Percentiles rank a stretch among this genome's conserved stretches.
Evolutionary conservation across 2,888 invertebrate species (phyloP).

Genomic region (Pomacea canaliculata): DNA sequence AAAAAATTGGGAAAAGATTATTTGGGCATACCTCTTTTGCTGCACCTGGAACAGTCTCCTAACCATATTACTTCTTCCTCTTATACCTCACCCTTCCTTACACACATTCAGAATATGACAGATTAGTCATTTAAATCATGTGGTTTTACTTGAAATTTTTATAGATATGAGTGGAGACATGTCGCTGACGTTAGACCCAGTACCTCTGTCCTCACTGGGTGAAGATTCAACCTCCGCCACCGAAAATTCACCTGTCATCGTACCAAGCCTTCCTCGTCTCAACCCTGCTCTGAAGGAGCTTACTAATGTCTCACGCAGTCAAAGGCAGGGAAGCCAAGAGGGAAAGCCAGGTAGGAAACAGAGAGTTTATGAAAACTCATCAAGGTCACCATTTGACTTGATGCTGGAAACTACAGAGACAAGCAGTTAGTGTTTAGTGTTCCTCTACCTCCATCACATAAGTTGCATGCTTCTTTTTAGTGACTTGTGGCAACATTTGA

Average conservation of each 20-base stretch:
- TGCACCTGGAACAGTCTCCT: no score
- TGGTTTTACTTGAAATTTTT: not conserved
- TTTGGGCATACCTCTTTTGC: no score
- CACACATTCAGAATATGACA: no score
- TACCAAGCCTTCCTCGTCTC: constrained; percentile 43
- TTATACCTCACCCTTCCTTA: no score
- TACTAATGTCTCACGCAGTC: constrained; percentile 44
- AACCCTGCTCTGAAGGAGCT: constrained; percentile 53
- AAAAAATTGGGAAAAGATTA: no score
- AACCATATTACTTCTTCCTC: no score
- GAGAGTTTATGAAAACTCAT: no score
- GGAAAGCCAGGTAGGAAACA: constrained; percentile 44
- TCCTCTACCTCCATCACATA: no score
- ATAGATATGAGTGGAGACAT: constrained; percentile 56
- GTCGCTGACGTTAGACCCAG: constrained; percentile 57
- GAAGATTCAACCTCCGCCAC: constrained; percentile 9
- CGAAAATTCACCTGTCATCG: constrained; percentile 36
- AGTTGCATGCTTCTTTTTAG: no score
- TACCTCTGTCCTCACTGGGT: constrained; percentile 38
- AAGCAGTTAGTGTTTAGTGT: not conserved
- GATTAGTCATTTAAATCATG: no score
- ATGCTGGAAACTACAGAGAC: not conserved
- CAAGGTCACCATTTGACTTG: no score
- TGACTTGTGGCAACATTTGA: no score
- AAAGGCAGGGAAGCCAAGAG: constrained; percentile 34